Conservation (phyloP, 2,888 invertebrate species). For the Cynaeus angustus region DNA sequence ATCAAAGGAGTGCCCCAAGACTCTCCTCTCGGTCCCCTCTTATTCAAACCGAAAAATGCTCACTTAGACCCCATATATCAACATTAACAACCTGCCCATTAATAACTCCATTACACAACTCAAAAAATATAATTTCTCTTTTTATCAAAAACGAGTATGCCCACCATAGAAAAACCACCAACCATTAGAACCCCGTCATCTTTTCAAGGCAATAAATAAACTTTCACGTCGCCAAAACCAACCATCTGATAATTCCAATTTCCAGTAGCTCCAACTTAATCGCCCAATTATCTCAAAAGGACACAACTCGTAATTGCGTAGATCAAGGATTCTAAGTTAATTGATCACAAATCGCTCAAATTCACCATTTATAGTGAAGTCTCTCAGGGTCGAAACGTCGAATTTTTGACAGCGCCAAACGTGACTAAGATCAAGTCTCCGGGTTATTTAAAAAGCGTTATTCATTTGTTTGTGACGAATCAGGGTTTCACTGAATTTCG, state of each 20-base stretch:
- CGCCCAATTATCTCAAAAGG: slow-evolving; percentile 12
- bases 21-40: not conserved
- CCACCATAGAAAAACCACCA: not conserved
- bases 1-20: not conserved
- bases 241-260: slow-evolving; percentile 1
- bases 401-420: too few species aligned
- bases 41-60: not conserved
- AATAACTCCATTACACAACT: too few species aligned
- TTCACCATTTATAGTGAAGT: not conserved
- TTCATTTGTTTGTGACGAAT: not conserved
- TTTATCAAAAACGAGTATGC: not conserved
- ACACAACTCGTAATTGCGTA: slow-evolving; percentile 4
- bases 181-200: not conserved
- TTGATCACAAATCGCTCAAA: too few species aligned
- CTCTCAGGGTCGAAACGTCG: not conserved
- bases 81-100: too few species aligned
- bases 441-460: too few species aligned
- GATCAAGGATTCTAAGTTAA: slow-evolving; percentile 15
- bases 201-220: slow-evolving; percentile 6
- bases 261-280: slow-evolving; percentile 1
- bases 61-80: not conserved
- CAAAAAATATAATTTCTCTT: too few species aligned
- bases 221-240: slow-evolving; percentile 12
- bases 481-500: not conserved
- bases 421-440: too few species aligned